Evolutionary conservation across 2,888 invertebrate genomes (phyloP).

Genomic region (Caenorhabditis macrosperma): DNA sequence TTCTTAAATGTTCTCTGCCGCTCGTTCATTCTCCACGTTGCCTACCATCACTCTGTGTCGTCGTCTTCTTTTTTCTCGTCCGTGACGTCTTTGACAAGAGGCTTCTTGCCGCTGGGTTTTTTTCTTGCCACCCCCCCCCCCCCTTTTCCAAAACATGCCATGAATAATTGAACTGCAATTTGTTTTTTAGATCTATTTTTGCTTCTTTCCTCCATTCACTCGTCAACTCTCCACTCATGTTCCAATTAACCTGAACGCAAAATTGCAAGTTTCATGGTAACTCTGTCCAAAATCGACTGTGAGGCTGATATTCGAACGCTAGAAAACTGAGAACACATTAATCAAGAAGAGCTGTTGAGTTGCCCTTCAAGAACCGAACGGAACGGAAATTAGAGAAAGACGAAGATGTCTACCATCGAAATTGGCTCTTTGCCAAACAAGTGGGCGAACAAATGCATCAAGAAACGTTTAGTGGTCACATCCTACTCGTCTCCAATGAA

Average conservation of each 20-base stretch:
- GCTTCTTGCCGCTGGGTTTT: neutral
- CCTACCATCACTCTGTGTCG: neutral
- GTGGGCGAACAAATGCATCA: neutral
- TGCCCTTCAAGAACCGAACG: neutral
- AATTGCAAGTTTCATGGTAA: no score
- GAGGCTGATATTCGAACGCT: no score
- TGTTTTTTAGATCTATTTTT: slow-evolving; percentile 7
- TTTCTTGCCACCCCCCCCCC: slow-evolving; percentile 3
- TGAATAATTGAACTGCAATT: slow-evolving; percentile 27
- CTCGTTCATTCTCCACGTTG: neutral
- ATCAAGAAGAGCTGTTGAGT: neutral
- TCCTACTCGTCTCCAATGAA: no score
- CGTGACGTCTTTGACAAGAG: neutral
- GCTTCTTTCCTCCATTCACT: neutral
- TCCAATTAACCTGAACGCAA: no score
- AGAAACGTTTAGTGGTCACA: neutral
- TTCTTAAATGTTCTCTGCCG: neutral
- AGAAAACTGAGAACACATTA: no score
- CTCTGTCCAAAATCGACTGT: no score
- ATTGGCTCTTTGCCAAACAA: neutral
- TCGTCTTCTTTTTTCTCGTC: neutral
- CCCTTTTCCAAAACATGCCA: slow-evolving; percentile 7
- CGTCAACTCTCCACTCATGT: neutral
- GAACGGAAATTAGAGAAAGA: neutral
- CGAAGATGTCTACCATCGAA: neutral